phyloP scores from a whole-genome alignment of 2,888 invertebrate species.

The Agrochola litura region DNA sequence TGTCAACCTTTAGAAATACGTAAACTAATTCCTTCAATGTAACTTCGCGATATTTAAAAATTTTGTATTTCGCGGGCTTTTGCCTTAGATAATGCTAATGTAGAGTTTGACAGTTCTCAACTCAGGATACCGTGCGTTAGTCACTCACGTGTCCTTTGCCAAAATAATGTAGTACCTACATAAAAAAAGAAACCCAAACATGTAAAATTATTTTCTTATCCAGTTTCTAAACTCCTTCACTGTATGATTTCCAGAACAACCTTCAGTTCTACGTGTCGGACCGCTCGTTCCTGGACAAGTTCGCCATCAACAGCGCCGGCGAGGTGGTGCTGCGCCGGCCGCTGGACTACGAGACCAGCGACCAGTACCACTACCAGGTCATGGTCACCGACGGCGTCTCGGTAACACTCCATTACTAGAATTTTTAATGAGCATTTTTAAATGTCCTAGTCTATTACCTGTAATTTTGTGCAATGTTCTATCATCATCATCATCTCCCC shows the following conservation, averaged over 20 bases:
- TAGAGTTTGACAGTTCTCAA: too few relatives aligned
- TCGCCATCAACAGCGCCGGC: slow-evolving; percentile 94
- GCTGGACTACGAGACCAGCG: slow-evolving; percentile 94
- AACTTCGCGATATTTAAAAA: too few relatives aligned
- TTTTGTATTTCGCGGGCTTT: too few relatives aligned
- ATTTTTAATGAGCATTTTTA: too few relatives aligned
- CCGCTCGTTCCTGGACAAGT: slow-evolving; percentile 93
- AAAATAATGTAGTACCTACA: too few relatives aligned
- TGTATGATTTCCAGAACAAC: slow-evolving; percentile 82
- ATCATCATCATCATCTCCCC: not conserved
- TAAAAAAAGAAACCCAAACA: not conserved
- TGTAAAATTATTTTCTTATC: not conserved
- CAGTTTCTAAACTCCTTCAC: not conserved
- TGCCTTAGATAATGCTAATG: too few relatives aligned
- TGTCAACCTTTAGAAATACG: not conserved
- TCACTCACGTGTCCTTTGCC: too few relatives aligned
- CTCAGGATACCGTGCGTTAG: too few relatives aligned
- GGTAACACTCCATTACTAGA: slow-evolving; percentile 70
- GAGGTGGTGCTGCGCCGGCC: slow-evolving; percentile 94
- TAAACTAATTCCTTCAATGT: not conserved
- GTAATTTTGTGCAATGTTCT: not conserved
- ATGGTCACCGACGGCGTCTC: slow-evolving; percentile 95
- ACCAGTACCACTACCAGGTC: slow-evolving; percentile 94
- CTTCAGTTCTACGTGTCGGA: slow-evolving; percentile 94
- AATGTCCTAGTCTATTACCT: too few relatives aligned